phyloP scores from a whole-genome alignment of 2,113 vertebrate genomes.

The Uria aalge region DNA sequence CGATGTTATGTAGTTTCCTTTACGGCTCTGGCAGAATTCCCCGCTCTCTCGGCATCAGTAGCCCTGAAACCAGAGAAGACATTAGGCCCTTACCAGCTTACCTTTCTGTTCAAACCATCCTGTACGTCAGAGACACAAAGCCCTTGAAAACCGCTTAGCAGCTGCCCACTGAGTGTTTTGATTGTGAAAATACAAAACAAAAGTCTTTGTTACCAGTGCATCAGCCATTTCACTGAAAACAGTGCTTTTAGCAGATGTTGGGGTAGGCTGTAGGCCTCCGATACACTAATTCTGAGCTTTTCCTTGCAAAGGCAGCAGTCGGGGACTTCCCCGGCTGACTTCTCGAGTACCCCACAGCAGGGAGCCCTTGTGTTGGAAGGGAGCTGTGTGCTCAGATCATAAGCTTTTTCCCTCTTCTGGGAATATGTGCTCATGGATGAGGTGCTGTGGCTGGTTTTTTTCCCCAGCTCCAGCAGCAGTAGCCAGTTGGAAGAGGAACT shows the following conservation, averaged over 20 bases:
- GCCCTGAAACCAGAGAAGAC: not conserved
- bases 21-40: not conserved
- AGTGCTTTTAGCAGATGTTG: not conserved
- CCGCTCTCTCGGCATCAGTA: not conserved
- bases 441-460: not conserved
- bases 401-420: not conserved
- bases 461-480: not conserved
- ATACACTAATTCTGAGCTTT: not conserved
- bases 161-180: not conserved
- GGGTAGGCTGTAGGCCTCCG: not conserved
- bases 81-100: not conserved
- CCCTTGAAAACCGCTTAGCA: not conserved
- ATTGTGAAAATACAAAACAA: not conserved
- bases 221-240: not conserved
- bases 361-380: not conserved
- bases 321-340: not conserved
- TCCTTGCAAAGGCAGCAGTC: not conserved
- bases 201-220: not conserved
- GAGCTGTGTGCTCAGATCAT: not conserved
- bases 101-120: not conserved
- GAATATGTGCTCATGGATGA: rapidly evolving
- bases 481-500: not conserved
- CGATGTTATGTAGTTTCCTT: not conserved
- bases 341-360: not conserved
- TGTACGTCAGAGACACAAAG: not conserved